A percentile compares a stretch with the other conserved stretches of the same genome.
Conservation (phyloP, 2,113 vertebrate species). For the Periophthalmus modestus region DNA sequence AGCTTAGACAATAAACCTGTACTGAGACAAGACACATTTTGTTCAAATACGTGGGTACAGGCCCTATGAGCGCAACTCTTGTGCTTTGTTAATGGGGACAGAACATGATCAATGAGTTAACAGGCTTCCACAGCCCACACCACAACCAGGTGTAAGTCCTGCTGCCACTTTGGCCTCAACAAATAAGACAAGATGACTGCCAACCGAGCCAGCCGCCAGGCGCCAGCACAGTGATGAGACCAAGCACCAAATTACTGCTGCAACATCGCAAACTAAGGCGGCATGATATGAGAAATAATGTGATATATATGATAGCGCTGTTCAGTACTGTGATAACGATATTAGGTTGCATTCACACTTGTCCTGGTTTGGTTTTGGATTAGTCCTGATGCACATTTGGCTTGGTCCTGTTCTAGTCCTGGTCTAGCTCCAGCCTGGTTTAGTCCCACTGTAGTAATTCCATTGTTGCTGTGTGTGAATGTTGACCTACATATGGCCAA, state of each 20-base stretch:
- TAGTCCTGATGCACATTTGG: too few relatives aligned
- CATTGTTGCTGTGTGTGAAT: too few relatives aligned
- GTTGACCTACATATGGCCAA: too few relatives aligned
- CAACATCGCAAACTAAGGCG: not conserved
- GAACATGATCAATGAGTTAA: slow-evolving; percentile 27
- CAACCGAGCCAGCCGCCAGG: slow-evolving; percentile 31
- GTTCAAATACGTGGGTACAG: too few relatives aligned
- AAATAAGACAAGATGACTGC: slow-evolving; percentile 15
- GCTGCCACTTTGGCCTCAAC: slow-evolving; percentile 39
- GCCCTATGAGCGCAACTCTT: not conserved
- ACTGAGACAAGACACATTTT: too few relatives aligned
- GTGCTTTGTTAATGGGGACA: slow-evolving; percentile 16
- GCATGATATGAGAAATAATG: not conserved
- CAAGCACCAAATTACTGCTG: slow-evolving; percentile 32
- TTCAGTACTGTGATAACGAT: not conserved
- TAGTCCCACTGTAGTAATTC: too few relatives aligned
- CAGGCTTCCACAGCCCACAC: slow-evolving; percentile 14
- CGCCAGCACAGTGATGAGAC: slow-evolving; percentile 37
- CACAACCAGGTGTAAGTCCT: slow-evolving; percentile 56
- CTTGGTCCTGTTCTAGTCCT: too few relatives aligned
- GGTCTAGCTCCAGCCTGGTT: too few relatives aligned
- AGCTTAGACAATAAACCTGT: too few relatives aligned
- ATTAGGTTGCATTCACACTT: too few relatives aligned
- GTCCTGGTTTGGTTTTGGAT: too few relatives aligned
- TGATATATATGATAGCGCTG: not conserved